These are phyloP conservation scores for Cavia aperea DNA, from an alignment of 2,113 vertebrate species.

Conservation along the genomic window DNA sequence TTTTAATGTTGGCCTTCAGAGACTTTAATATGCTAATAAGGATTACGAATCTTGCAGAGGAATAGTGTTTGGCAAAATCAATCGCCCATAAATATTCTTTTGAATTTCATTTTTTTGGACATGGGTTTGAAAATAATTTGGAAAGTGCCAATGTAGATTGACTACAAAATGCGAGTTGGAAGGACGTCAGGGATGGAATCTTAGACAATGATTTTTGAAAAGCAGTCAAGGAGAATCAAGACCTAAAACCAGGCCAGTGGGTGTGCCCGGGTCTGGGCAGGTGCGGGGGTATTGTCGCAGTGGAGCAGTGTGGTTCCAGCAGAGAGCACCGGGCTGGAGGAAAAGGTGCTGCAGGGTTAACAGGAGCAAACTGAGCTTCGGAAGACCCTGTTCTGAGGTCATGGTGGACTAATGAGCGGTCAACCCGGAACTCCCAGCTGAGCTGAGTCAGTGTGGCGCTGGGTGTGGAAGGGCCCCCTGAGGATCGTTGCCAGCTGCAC, in stretches of 20 bases:
- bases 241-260: background rate
- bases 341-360: background rate
- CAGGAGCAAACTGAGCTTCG: background rate
- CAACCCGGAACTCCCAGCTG: background rate
- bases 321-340: background rate
- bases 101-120: conserved; percentile 39
- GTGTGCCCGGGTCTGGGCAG: background rate
- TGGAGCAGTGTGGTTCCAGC: background rate
- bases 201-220: background rate
- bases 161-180: conserved; percentile 20
- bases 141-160: background rate
- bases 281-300: background rate
- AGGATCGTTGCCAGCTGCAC: background rate
- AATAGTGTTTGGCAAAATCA: conserved; percentile 51
- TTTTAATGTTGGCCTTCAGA: conserved; percentile 39
- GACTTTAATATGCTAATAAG: conserved; percentile 45
- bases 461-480: no score
- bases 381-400: background rate
- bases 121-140: conserved; percentile 38
- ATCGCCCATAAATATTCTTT: conserved; percentile 48
- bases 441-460: background rate
- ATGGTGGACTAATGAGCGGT: background rate
- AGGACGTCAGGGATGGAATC: conserved; percentile 20
- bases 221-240: background rate
- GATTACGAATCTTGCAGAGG: conserved; percentile 25